Conservation (phyloP, 2,113 vertebrate genomes). For the Rhegmatorhina hoffmannsi region DNA sequence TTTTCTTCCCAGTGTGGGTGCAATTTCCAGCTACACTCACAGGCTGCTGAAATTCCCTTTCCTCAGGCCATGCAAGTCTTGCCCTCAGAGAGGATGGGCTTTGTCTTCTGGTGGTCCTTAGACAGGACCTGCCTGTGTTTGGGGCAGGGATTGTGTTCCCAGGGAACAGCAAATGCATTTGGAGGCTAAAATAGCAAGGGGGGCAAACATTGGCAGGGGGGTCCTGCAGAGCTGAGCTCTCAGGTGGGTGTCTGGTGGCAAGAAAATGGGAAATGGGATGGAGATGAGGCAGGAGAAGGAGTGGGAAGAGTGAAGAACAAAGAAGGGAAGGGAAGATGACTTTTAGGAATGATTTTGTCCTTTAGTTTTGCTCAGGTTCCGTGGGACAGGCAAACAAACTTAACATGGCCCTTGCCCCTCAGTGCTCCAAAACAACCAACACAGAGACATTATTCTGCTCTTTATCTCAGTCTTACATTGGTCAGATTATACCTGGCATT, state of each 20-base stretch:
- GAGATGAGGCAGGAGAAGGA: neutral
- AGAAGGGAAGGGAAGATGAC: neutral
- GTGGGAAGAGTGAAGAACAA: neutral
- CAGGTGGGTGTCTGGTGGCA: neutral
- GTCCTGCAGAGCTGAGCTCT: neutral
- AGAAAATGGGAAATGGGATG: neutral
- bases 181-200: neutral
- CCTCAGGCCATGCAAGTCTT: neutral
- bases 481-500: neutral
- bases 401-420: neutral
- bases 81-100: rapidly evolving
- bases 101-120: neutral
- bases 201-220: too few relatives aligned
- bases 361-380: neutral
- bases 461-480: neutral
- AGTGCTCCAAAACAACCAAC: neutral
- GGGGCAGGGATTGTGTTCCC: neutral
- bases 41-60: neutral
- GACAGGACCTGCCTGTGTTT: neutral
- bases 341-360: neutral
- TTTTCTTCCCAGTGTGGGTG: neutral
- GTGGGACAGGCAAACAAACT: neutral
- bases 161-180: neutral
- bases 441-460: neutral
- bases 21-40: neutral